Evolutionary conservation across 2,888 invertebrate species (phyloP), one percentile per base, ranked within the genome.

Genomic region (Endomychus coccineus): DNA sequence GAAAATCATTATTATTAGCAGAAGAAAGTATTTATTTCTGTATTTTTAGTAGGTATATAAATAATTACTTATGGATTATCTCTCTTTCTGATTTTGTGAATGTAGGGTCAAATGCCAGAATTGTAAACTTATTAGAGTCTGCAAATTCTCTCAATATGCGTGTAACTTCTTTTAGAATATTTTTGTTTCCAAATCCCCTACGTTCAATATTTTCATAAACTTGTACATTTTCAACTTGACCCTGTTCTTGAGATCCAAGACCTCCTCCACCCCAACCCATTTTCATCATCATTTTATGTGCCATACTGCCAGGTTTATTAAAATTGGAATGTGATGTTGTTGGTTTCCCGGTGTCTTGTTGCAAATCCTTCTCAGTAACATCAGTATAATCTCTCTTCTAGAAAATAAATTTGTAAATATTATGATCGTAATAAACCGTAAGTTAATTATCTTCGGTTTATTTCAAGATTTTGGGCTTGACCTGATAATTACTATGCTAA

Each of bases 181-280:
- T 45, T 30, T 48, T 40, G 15, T 38, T 39, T n/a, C 55, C 52
- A 11, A 55, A 39, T 3, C 56, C 56, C 40, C 48, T 46, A 17
- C 49, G 44, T 1, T 54, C 50, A 15, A 56, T 40, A 39, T 54
- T 55, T 39, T 55, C 49, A 23, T 30, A 34, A 34, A 37, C 27
- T 27, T 39, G 33, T 12, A 42, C 14, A 11, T 50, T 52, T 23
- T 52, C 45, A 24, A 42, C 43, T 21, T 27, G 32, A 5, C 56
- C 56, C 44, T 56, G 56, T 36, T 56, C 55, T 21, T 49, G 46
- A 7, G 45, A 37, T 3, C 56, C 56, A 6, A 56, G 40, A 3
- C 56, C 56, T 39, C 55, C 55, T 4, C 55, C 56, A 16, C 46
- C 45, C 56, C 56, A 56, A 2, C 56, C 56, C 56, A 56, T 56